These are phyloP conservation scores for Athalia rosae DNA, from an alignment of 2,888 invertebrate species.

Conservation along the genomic window DNA sequence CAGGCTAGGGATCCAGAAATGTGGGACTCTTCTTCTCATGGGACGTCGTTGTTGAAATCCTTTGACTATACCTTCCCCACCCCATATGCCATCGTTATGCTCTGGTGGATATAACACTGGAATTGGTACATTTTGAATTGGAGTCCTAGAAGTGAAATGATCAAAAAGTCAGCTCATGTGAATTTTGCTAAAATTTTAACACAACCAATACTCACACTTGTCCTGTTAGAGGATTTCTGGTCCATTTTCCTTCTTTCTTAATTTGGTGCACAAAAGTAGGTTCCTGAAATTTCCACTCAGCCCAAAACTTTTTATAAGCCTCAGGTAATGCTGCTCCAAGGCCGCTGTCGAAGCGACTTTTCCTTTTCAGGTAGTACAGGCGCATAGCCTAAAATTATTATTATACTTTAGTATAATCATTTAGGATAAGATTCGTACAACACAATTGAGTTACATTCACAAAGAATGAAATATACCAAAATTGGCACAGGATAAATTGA, in stretches of 20 bases:
- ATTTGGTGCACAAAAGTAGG: slow-evolving; percentile 81
- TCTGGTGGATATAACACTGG: slow-evolving; percentile 87
- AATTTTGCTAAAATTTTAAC: background rate
- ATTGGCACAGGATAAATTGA: background rate
- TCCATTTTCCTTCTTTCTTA: slow-evolving; percentile 84
- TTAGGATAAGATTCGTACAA: too few relatives aligned
- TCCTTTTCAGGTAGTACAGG: slow-evolving; percentile 52
- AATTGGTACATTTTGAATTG: slow-evolving; percentile 85
- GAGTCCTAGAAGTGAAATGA: slow-evolving; percentile 72
- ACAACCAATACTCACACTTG: slow-evolving; percentile 76
- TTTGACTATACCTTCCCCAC: slow-evolving; percentile 95
- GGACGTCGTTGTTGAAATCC: slow-evolving; percentile 71
- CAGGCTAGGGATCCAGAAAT: slow-evolving; percentile 91
- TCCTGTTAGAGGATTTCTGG: slow-evolving; percentile 83
- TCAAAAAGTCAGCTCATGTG: slow-evolving; percentile 23
- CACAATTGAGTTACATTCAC: too few relatives aligned
- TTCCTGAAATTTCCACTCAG: slow-evolving; percentile 85
- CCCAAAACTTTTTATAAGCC: slow-evolving; percentile 90
- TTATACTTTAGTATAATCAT: slow-evolving; percentile 42
- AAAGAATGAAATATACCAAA: slow-evolving; percentile 5
- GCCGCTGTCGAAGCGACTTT: slow-evolving; percentile 72
- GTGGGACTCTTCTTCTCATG: slow-evolving; percentile 81
- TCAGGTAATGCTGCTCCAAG: slow-evolving; percentile 83
- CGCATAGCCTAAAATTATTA: slow-evolving; percentile 6
- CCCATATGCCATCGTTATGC: slow-evolving; percentile 92